These are phyloP conservation scores for Camptogramma bilineatum DNA, from an alignment of 2,888 invertebrate genomes.

Conservation along the genomic window DNA sequence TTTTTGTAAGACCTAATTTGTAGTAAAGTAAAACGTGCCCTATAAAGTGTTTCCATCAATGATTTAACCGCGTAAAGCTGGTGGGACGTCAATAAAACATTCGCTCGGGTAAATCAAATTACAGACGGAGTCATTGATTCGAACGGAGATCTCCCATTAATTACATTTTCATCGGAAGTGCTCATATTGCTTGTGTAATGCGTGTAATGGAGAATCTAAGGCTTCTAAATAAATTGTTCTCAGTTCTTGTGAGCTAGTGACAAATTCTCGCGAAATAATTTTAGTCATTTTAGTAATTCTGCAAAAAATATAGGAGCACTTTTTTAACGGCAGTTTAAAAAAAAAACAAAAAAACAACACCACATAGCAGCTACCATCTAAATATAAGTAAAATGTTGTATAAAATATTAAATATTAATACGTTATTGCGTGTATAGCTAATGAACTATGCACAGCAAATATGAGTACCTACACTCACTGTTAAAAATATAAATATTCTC, in stretches of 20 bases:
- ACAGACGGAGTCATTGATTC: conserved; percentile 2
- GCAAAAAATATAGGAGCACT: no score
- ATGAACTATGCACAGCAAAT: no score
- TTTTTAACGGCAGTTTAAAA: no score
- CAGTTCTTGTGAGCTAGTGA: background rate
- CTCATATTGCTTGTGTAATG: background rate
- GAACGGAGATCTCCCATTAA: conserved; percentile 1
- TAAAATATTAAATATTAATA: no score
- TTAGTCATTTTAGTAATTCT: no score
- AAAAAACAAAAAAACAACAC: no score
- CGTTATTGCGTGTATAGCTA: no score
- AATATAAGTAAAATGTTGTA: no score
- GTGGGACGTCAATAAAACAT: background rate
- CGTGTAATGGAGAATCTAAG: background rate
- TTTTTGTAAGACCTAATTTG: background rate
- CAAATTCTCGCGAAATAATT: no score
- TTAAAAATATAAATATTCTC: no score
- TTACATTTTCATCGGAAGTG: conserved; percentile 9
- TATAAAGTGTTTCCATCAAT: background rate
- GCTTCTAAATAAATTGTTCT: background rate
- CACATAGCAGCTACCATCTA: no score
- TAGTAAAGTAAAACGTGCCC: background rate
- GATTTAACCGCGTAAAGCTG: background rate
- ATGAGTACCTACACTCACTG: no score
- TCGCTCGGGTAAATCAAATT: background rate